Evolutionary conservation across 2,113 vertebrate species (phyloP), one percentile per base, ranked within the genome.

Genomic region (Turnix velox): DNA sequence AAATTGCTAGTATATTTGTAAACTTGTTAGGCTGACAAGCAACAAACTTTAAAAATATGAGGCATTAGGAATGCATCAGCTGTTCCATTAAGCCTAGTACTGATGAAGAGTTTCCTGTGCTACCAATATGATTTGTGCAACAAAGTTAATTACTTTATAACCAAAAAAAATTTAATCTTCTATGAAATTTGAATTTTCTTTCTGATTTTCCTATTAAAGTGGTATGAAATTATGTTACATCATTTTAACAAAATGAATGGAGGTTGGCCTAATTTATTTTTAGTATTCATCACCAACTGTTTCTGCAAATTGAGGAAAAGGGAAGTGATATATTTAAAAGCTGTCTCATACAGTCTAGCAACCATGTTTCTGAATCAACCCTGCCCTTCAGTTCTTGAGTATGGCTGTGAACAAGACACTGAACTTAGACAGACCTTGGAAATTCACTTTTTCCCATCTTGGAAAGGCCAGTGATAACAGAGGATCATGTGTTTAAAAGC

Each of bases 151-250:
- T 91, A 62, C 57, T 94, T 90, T 63, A 52, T n/a, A 69, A 5
- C 37, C 35, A 77, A 88, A 78, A 83, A 94, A 92, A 94, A 93
- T 55, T 55, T 89, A 78, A 81, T 92, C 63, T 73, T 94, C 77
- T 92, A 39, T 86, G 61, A 88, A 93, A 91, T 69, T 66, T 81
- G 45, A 40, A 78, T 30, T 68, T 91, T 58, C 48, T 82, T 88
- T 84, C 92, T 65, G 54, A 92, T 92, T 95, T 93, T 91, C 65
- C 55, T 66, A 45, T 89, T 86, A 63, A 92, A 95, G 65, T 31
- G 42, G 27, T 48, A 78, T 78, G 69, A 95, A 96, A 63, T 48
- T 54, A 24, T 57, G 28, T 51, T 90, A 62, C 46, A 84, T 62
- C 43, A 61, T 75, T 88, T 95, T 61, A 77, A 72, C 19, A 42